phyloP scores from a whole-genome alignment of 2,888 invertebrate genomes.

The Epistrophe grossulariae region DNA sequence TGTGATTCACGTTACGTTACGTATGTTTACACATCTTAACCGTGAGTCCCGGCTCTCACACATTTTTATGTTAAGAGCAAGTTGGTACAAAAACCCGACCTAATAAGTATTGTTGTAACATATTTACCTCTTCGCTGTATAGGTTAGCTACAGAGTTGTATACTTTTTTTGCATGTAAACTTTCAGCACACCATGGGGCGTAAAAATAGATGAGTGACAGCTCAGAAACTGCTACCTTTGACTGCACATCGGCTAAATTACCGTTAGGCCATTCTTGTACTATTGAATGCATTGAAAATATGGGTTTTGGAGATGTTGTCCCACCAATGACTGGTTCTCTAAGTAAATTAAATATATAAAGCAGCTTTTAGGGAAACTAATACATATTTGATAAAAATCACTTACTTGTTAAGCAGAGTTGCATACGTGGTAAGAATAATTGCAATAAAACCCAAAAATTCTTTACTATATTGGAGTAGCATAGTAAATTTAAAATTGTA shows the following conservation, averaged over 20 bases:
- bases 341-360: conserved; percentile 1
- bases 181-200: conserved; percentile 97
- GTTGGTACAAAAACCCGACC: too few relatives aligned
- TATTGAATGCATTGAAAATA: conserved; percentile 54
- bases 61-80: too few relatives aligned
- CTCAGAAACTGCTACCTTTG: conserved; percentile 87
- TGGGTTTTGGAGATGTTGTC: conserved; percentile 54
- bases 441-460: conserved; percentile 65
- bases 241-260: conserved; percentile 51
- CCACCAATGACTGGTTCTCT: conserved; percentile 60
- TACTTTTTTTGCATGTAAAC: conserved; percentile 89
- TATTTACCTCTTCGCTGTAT: conserved; percentile 88
- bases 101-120: too few relatives aligned
- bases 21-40: too few relatives aligned
- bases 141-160: conserved; percentile 90
- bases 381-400: background rate
- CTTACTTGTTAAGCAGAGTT: conserved; percentile 63
- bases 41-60: too few relatives aligned
- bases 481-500: conserved; percentile 56
- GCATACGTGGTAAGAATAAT: conserved; percentile 69
- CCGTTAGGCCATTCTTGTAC: conserved; percentile 66
- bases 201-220: conserved; percentile 96
- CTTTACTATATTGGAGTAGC: conserved; percentile 65
- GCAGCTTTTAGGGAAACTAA: background rate
- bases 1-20: too few relatives aligned